phyloP scores from a whole-genome alignment of 1,140 invertebrate genomes.

The Asbolus verrucosus region DNA sequence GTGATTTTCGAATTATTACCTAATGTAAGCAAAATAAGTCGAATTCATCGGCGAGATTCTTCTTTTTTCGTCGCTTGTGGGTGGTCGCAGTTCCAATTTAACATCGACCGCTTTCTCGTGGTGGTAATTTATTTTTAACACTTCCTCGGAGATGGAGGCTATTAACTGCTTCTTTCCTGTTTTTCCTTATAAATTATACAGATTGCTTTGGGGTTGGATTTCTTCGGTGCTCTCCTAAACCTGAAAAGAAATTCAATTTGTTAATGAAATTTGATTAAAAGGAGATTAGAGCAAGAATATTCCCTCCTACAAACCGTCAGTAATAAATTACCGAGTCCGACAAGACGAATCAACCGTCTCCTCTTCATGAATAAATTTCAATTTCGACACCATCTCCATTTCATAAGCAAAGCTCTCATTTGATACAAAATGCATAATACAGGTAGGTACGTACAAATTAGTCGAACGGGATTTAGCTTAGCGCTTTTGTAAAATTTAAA shows the following conservation, averaged over 20 bases:
- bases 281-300: neutral
- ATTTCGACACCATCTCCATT: neutral
- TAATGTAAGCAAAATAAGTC: neutral
- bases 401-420: no score
- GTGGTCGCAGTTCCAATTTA: neutral
- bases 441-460: no score
- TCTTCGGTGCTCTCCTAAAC: neutral
- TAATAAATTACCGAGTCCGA: neutral
- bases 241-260: constrained; percentile 40
- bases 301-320: neutral
- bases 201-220: constrained; percentile 7
- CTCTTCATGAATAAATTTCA: neutral
- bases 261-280: constrained; percentile 40
- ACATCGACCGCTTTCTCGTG: neutral
- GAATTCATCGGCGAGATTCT: neutral
- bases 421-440: no score
- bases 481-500: no score
- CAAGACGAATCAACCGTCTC: neutral
- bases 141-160: neutral
- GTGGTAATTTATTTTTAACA: constrained; percentile 1
- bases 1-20: neutral
- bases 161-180: neutral
- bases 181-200: neutral
- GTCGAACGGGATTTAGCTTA: no score
- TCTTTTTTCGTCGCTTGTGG: neutral